Evolutionary conservation across 1,140 invertebrate genomes (phyloP).

Genomic region (Pogonomyrmex barbatus): DNA sequence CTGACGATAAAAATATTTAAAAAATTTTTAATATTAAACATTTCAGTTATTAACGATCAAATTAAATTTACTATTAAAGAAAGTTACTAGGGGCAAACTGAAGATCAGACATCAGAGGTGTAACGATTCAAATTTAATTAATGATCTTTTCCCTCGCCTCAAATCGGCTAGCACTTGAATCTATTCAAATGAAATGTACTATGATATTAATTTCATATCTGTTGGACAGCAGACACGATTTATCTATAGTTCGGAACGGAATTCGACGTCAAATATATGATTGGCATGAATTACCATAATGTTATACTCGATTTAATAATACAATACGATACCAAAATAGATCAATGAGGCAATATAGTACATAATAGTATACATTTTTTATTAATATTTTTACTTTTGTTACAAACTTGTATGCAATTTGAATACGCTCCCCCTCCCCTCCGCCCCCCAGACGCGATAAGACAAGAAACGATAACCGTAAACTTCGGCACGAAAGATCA

Average conservation of each 20-base stretch:
- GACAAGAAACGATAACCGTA: constrained; percentile 15
- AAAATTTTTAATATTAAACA: background rate
- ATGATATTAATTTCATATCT: constrained; percentile 43
- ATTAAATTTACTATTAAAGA: constrained; percentile 24
- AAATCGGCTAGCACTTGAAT: background rate
- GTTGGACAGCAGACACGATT: constrained; percentile 12
- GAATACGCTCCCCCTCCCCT: background rate
- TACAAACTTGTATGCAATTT: background rate
- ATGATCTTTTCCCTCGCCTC: background rate
- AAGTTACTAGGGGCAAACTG: constrained; percentile 5
- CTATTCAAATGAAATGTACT: constrained; percentile 51
- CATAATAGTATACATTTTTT: background rate
- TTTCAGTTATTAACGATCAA: background rate
- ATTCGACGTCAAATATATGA: background rate
- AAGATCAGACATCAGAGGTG: background rate
- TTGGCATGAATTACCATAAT: background rate
- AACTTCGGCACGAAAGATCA: constrained; percentile 40
- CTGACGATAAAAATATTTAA: background rate
- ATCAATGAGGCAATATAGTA: background rate
- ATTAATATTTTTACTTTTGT: background rate
- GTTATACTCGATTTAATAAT: constrained; percentile 4
- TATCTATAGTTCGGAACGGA: background rate
- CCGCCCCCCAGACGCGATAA: background rate
- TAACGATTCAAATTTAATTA: constrained; percentile 46
- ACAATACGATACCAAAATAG: background rate